Evolutionary conservation across 53 echinoderm and acorn worm genomes (phyloP).

Genomic region (Echinometra lucunter): DNA sequence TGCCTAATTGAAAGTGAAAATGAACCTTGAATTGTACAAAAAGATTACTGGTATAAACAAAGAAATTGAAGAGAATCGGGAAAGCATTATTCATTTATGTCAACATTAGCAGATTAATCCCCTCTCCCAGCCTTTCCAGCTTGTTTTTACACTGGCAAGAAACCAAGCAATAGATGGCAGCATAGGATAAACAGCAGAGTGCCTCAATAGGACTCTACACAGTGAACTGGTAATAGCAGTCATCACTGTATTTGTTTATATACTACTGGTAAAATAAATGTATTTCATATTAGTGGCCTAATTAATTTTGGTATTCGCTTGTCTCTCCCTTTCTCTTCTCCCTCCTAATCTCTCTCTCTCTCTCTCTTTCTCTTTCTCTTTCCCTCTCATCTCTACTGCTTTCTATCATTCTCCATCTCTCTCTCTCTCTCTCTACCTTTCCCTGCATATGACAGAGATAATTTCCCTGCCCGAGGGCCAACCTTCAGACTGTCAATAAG

Average conservation of each 20-base stretch:
- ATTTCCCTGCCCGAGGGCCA: not conserved
- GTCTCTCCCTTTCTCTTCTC: not conserved
- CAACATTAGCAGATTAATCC: not conserved
- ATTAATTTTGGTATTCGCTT: too few relatives aligned
- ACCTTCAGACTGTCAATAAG: not conserved
- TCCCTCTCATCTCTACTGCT: not conserved
- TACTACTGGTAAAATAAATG: too few relatives aligned
- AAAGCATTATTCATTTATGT: too few relatives aligned
- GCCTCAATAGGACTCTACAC: too few relatives aligned
- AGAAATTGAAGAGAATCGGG: too few relatives aligned
- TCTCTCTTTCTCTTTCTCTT: not conserved
- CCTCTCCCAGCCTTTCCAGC: not conserved
- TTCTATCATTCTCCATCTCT: not conserved
- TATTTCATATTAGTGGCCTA: too few relatives aligned
- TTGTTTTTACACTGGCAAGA: not conserved
- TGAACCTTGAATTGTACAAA: too few relatives aligned
- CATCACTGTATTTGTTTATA: too few relatives aligned
- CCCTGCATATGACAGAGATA: not conserved
- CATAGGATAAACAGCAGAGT: not conserved
- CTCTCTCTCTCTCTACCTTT: not conserved
- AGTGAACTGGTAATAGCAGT: too few relatives aligned
- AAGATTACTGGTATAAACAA: too few relatives aligned
- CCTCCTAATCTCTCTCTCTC: not conserved
- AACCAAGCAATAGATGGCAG: not conserved
- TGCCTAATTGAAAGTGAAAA: too few relatives aligned